phyloP scores from a whole-genome alignment of 2,113 vertebrate species.

The Ameiurus melas region DNA sequence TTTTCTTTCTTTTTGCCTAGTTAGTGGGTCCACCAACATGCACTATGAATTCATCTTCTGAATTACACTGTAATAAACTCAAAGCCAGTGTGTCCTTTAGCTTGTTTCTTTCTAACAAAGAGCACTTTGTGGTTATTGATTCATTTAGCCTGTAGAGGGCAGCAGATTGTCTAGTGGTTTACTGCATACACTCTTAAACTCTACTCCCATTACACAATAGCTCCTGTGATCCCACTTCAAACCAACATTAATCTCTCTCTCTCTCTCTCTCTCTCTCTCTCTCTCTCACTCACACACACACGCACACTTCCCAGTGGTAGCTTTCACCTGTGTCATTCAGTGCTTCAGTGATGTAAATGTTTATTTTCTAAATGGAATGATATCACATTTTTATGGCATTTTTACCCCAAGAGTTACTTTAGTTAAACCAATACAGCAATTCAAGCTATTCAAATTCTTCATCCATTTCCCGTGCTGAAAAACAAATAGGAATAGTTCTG shows the following conservation, averaged over 20 bases:
- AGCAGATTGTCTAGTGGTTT: conserved; percentile 17
- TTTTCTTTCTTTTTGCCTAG: background rate
- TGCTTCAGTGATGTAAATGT: background rate
- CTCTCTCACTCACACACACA: background rate
- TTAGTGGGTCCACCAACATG: background rate
- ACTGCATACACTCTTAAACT: background rate
- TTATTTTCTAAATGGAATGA: background rate
- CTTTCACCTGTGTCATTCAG: background rate
- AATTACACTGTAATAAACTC: background rate
- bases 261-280: background rate
- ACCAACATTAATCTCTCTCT: background rate
- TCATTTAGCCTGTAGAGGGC: conserved; percentile 27
- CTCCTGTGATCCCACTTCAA: background rate
- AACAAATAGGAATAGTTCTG: background rate
- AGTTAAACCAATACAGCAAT: background rate
- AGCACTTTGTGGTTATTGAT: background rate
- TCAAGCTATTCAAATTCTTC: background rate
- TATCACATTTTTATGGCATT: background rate
- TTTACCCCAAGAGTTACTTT: background rate
- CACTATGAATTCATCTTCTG: background rate
- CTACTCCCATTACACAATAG: background rate
- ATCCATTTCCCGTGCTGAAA: background rate
- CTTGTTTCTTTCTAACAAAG: background rate
- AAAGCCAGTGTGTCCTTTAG: background rate
- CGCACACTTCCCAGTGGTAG: background rate